phyloP scores from a whole-genome alignment of 2,113 vertebrate species.

The Amphilophus citrinellus region DNA sequence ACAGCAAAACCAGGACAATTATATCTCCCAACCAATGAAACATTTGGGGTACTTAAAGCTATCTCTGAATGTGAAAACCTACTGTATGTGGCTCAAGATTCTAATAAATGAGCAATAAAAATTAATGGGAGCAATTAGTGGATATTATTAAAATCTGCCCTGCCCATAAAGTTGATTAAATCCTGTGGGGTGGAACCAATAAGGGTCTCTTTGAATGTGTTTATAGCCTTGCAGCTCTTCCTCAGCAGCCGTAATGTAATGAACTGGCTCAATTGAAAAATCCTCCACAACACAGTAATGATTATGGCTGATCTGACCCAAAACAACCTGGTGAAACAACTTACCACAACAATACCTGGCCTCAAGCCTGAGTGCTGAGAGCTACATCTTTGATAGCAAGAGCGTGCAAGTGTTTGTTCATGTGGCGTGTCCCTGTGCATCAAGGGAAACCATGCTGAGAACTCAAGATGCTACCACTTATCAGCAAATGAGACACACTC shows the following conservation, averaged over 20 bases:
- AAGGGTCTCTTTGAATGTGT: conserved; percentile 12
- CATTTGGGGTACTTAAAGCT: conserved; percentile 13
- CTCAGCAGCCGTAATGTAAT: conserved; percentile 11
- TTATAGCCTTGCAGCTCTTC: background rate
- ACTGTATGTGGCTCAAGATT: conserved; percentile 7
- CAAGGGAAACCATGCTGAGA: conserved; percentile 38
- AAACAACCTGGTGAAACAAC: conserved; percentile 38
- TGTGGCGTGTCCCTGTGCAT: conserved; percentile 19
- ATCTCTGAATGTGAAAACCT: background rate
- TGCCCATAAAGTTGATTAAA: conserved; percentile 35
- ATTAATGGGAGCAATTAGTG: conserved; percentile 36
- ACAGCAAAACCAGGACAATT: conserved; percentile 45
- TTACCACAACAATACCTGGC: conserved; percentile 53
- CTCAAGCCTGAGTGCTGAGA: conserved; percentile 3
- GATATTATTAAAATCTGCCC: conserved; percentile 27
- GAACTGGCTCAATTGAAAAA: conserved; percentile 35
- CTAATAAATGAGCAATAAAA: conserved; percentile 38
- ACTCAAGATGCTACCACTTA: conserved; percentile 50
- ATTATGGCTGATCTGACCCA: conserved; percentile 27
- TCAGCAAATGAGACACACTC: conserved; percentile 45
- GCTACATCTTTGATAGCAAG: background rate
- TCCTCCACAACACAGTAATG: conserved; percentile 41
- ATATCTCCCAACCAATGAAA: conserved; percentile 30
- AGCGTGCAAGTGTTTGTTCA: background rate
- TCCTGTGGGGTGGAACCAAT: conserved; percentile 43